These are phyloP conservation scores for Tiliacea citrago DNA, from an alignment of 2,888 invertebrate genomes.

Conservation along the genomic window DNA sequence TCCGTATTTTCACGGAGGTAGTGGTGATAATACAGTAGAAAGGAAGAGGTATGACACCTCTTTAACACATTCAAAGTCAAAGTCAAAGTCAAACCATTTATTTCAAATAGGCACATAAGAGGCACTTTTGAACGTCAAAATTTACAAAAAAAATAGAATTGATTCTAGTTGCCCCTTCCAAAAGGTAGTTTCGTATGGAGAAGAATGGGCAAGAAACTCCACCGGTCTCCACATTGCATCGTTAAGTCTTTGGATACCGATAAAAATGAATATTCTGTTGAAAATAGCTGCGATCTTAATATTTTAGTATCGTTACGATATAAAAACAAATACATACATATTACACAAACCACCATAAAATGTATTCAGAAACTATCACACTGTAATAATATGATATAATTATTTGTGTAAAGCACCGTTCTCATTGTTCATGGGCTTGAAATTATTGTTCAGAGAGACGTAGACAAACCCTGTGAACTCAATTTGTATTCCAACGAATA, in stretches of 20 bases:
- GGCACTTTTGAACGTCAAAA: no score
- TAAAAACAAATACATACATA: background rate
- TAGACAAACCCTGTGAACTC: constrained; percentile 31
- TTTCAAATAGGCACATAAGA: no score
- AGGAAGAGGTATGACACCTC: background rate
- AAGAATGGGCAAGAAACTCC: no score
- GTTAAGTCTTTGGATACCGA: background rate
- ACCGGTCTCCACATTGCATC: no score
- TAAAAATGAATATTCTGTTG: background rate
- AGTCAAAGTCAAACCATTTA: no score
- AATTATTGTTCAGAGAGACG: constrained; percentile 37
- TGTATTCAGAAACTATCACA: background rate
- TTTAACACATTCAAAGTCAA: no score
- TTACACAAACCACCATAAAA: background rate
- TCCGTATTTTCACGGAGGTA: background rate
- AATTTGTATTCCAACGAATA: constrained; percentile 34
- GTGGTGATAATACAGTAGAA: background rate
- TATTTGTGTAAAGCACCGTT: constrained; percentile 43
- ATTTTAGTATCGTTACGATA: background rate
- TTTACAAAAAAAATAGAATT: no score
- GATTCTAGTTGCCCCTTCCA: no score
- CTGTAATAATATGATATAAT: constrained; percentile 33
- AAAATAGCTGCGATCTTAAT: background rate
- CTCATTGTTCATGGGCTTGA: constrained; percentile 46
- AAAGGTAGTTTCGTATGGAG: no score